A percentile compares a stretch with the other conserved stretches of the same genome.
These are phyloP conservation scores for Drosophila ercepeae DNA, from an alignment of 1,140 invertebrate genomes.

Conservation along the genomic window DNA sequence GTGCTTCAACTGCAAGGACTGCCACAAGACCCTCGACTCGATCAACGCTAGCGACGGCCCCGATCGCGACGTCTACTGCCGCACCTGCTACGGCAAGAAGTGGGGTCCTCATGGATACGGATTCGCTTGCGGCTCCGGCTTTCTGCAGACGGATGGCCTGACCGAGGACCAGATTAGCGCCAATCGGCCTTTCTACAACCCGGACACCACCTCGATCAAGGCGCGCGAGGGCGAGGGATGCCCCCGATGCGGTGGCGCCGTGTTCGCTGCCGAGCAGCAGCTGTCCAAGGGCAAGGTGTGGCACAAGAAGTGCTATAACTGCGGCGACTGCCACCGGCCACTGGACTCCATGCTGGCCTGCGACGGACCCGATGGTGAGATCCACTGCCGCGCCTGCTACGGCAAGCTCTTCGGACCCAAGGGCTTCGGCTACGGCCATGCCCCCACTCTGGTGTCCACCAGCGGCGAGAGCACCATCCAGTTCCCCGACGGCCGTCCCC, in stretches of 20 bases:
- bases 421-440: slow-evolving; percentile 94
- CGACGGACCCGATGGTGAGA: slow-evolving; percentile 94
- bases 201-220: slow-evolving; percentile 94
- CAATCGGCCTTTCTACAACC: slow-evolving; percentile 90
- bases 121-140: slow-evolving; percentile 97
- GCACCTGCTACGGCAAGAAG: slow-evolving; percentile 88
- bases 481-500: slow-evolving; percentile 86
- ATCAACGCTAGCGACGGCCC: slow-evolving; percentile 96
- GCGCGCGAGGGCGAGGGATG: slow-evolving; percentile 95
- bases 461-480: slow-evolving; percentile 89
- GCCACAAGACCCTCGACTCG: slow-evolving; percentile 95
- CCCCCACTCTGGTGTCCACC: slow-evolving; percentile 92
- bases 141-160: slow-evolving; percentile 94
- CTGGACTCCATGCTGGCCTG: slow-evolving; percentile 96
- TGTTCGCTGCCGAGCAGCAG: slow-evolving; percentile 97
- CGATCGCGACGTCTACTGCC: slow-evolving; percentile 93
- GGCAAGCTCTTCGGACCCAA: slow-evolving; percentile 95
- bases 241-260: slow-evolving; percentile 95
- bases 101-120: slow-evolving; percentile 98
- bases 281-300: slow-evolving; percentile 96
- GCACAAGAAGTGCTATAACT: slow-evolving; percentile 98
- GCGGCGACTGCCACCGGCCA: slow-evolving; percentile 95
- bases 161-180: slow-evolving; percentile 92
- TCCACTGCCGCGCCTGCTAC: slow-evolving; percentile 95
- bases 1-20: slow-evolving; percentile 98